These are phyloP conservation scores for Drosophila robusta DNA, from an alignment of 2,888 invertebrate species.

Conservation along the genomic window DNA sequence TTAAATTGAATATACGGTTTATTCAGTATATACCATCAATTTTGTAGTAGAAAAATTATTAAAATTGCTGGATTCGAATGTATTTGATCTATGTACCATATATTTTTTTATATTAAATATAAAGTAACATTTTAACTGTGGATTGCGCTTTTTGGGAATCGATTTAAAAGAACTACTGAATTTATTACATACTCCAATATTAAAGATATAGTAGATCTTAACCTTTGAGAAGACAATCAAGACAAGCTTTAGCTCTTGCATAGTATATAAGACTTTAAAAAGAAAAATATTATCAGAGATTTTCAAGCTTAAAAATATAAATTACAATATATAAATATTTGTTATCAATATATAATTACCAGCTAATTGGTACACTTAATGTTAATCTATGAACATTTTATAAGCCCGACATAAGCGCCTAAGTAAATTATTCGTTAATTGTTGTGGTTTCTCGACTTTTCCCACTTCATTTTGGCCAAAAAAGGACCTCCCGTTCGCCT, in stretches of 20 bases:
- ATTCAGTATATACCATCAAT: conserved; percentile 1
- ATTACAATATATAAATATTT: background rate
- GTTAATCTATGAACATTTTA: background rate
- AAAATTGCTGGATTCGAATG: conserved; percentile 8
- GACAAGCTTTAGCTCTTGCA: too few relatives aligned
- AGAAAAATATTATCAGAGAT: too few relatives aligned
- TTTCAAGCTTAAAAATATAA: too few relatives aligned
- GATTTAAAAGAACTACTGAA: too few relatives aligned
- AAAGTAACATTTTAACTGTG: background rate
- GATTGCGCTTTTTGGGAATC: too few relatives aligned
- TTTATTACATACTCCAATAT: too few relatives aligned
- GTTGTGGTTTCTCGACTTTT: background rate
- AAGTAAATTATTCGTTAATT: conserved; percentile 13
- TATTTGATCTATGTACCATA: background rate
- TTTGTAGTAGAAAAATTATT: conserved; percentile 9
- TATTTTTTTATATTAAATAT: background rate
- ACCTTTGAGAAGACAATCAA: too few relatives aligned
- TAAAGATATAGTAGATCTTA: too few relatives aligned
- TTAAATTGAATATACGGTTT: conserved; percentile 70
- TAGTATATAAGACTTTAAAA: too few relatives aligned
- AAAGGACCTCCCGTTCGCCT: background rate
- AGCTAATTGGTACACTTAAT: background rate
- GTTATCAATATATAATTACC: background rate
- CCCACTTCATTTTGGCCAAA: background rate
- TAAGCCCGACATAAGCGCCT: background rate